A percentile compares a stretch with the other conserved stretches of the same genome.
Evolutionary conservation across 1,140 invertebrate genomes (phyloP).

Genomic region (Lineus longissimus): DNA sequence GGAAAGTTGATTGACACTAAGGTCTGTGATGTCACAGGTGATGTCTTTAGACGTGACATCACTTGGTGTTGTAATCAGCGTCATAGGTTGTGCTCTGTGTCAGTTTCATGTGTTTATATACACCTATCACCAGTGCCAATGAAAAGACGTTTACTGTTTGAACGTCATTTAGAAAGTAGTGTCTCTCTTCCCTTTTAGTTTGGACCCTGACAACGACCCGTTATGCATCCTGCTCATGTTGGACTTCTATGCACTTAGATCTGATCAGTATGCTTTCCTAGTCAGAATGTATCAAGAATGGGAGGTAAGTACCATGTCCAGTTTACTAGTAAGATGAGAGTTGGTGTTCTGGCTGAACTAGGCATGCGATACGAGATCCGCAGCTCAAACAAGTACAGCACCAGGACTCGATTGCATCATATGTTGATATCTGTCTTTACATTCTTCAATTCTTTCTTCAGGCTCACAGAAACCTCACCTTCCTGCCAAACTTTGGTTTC

Average conservation of each 20-base stretch:
- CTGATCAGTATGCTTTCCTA: conserved; percentile 79
- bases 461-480: conserved; percentile 68
- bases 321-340: too few relatives aligned
- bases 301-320: conserved; percentile 55
- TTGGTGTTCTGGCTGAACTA: background rate
- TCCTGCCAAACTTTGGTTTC: conserved; percentile 84
- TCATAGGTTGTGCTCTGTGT: too few relatives aligned
- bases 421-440: too few relatives aligned
- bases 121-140: too few relatives aligned
- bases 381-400: background rate
- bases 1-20: too few relatives aligned
- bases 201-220: conserved; percentile 82
- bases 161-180: background rate
- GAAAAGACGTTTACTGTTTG: too few relatives aligned
- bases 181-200: conserved; percentile 58
- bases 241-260: conserved; percentile 81
- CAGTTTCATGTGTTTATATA: too few relatives aligned
- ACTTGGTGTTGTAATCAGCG: too few relatives aligned
- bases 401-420: background rate
- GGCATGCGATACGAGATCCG: background rate
- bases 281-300: conserved; percentile 60
- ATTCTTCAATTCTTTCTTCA: conserved; percentile 52
- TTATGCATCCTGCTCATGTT: conserved; percentile 75
- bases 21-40: too few relatives aligned
- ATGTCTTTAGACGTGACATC: too few relatives aligned